Conservation (phyloP, 2,888 invertebrate genomes). For the Parasteatoda lunata region DNA sequence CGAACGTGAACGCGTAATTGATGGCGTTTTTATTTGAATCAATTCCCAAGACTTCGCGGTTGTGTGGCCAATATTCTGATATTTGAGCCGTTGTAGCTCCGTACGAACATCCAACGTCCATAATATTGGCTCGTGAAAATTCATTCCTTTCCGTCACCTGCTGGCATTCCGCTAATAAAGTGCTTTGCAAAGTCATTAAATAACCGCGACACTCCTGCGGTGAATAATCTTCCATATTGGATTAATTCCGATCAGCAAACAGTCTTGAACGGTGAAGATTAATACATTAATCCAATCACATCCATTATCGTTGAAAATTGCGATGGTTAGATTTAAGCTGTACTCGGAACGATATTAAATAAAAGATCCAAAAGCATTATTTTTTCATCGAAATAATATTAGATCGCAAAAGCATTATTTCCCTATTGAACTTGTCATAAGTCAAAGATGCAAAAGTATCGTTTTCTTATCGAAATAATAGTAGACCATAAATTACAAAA, state of each 20-base stretch:
- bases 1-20: conserved; percentile 60
- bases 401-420: no score
- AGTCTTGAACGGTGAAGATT: not conserved
- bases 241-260: not conserved
- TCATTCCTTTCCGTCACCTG: conserved; percentile 56
- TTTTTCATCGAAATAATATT: no score
- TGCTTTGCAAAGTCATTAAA: conserved; percentile 45
- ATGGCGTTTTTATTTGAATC: conserved; percentile 59
- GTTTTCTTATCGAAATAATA: no score
- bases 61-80: conserved; percentile 54
- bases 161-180: conserved; percentile 59
- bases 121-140: conserved; percentile 45
- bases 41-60: conserved; percentile 56
- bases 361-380: not conserved
- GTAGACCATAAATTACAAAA: no score
- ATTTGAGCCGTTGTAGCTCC: conserved; percentile 63
- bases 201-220: conserved; percentile 48
- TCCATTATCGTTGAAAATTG: not conserved
- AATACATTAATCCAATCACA: not conserved
- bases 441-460: no score
- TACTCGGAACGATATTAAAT: not conserved
- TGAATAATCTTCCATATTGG: conserved; percentile 45
- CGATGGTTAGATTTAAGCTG: not conserved
- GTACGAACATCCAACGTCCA: conserved; percentile 64
- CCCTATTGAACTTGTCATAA: no score